A percentile compares a stretch with the other conserved stretches of the same genome.
Evolutionary conservation across 1,140 invertebrate species (phyloP).

Genomic region (Vanessa tameamea): DNA sequence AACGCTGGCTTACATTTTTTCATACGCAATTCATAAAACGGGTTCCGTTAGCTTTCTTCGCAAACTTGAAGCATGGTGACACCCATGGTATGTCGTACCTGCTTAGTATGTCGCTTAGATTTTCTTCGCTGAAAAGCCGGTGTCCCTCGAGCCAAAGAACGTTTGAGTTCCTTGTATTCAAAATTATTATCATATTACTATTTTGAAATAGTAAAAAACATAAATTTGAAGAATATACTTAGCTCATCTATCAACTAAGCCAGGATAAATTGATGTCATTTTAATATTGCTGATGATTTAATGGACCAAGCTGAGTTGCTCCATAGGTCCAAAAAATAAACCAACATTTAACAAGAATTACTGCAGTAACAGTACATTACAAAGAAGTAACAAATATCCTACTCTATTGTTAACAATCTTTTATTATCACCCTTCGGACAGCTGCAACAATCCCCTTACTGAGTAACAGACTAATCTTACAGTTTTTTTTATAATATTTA

Average conservation of each 20-base stretch:
- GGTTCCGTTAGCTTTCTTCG: slow-evolving; percentile 47
- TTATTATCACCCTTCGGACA: background rate
- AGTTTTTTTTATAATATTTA: too few relatives aligned
- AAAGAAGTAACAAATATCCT: background rate
- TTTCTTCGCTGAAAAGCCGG: slow-evolving; percentile 19
- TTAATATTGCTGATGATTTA: background rate
- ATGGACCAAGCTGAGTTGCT: background rate
- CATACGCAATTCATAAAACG: slow-evolving; percentile 66
- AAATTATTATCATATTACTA: background rate
- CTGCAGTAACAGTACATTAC: background rate
- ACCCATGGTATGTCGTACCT: slow-evolving; percentile 14
- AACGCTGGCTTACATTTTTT: slow-evolving; percentile 51
- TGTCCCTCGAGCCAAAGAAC: background rate
- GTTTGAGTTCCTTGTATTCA: background rate
- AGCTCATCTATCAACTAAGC: too few relatives aligned
- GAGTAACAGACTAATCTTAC: background rate
- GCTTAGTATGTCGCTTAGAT: slow-evolving; percentile 10
- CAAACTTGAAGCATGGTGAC: slow-evolving; percentile 9
- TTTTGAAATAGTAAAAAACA: background rate
- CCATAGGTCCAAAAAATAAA: too few relatives aligned
- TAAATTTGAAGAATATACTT: background rate
- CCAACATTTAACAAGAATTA: too few relatives aligned
- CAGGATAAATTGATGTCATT: too few relatives aligned
- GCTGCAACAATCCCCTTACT: background rate
- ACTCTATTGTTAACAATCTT: background rate